Conservation (phyloP, 1,140 invertebrate species). For the Sycophaga agraensis region DNA sequence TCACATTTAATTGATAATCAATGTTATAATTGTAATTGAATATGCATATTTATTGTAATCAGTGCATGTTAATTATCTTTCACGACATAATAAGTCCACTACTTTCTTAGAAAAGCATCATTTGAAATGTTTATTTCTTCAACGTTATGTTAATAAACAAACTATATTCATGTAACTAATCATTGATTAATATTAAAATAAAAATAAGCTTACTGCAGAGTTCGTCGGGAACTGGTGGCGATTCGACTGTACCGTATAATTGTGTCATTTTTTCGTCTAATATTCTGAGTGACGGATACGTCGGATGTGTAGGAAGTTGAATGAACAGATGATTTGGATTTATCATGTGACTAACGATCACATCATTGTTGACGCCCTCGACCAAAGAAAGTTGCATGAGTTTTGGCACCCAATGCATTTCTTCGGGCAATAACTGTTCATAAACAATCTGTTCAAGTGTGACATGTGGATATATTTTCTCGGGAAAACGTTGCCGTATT, state of each 20-base stretch:
- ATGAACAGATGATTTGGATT: slow-evolving; percentile 87
- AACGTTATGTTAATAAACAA: not conserved
- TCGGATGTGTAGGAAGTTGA: slow-evolving; percentile 90
- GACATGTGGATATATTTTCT: slow-evolving; percentile 75
- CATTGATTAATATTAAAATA: not conserved
- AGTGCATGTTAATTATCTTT: slow-evolving; percentile 11
- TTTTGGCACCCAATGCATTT: slow-evolving; percentile 36
- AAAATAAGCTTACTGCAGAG: slow-evolving; percentile 60
- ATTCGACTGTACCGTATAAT: slow-evolving; percentile 65
- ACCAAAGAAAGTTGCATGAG: slow-evolving; percentile 75
- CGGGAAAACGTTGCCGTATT: slow-evolving; percentile 81
- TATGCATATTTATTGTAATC: not conserved
- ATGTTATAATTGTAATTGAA: too few species aligned
- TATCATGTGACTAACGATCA: slow-evolving; percentile 81
- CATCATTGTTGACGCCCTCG: slow-evolving; percentile 90
- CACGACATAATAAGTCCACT: slow-evolving; percentile 17
- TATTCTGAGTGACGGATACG: slow-evolving; percentile 76
- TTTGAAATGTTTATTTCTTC: slow-evolving; percentile 3
- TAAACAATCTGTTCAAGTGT: slow-evolving; percentile 72
- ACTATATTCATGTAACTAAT: not conserved
- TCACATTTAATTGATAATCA: too few species aligned
- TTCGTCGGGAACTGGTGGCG: slow-evolving; percentile 67
- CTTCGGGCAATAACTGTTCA: slow-evolving; percentile 50
- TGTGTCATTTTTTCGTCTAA: slow-evolving; percentile 75
- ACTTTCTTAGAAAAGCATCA: slow-evolving; percentile 24